Conservation (phyloP, 2,888 invertebrate species). For the Baccha elongata region DNA sequence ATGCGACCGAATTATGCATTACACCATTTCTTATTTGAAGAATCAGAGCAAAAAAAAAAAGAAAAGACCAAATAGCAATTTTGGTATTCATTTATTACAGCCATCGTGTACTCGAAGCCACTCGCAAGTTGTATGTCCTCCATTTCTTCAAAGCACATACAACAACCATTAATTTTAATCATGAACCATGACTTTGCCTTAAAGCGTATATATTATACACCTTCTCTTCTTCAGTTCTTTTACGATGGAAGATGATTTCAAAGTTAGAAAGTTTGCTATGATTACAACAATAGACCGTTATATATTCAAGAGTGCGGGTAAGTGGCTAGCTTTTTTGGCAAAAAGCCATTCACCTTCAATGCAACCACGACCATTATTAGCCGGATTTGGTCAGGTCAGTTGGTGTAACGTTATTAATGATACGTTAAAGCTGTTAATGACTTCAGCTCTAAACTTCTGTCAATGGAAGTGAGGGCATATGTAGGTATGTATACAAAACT, state of each 20-base stretch:
- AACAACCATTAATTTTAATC: constrained; percentile 81
- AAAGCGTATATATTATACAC: constrained; percentile 30
- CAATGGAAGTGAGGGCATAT: background rate
- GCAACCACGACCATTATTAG: constrained; percentile 55
- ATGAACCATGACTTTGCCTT: constrained; percentile 79
- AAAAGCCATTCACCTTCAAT: constrained; percentile 56
- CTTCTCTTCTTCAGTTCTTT: background rate
- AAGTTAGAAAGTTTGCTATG: constrained; percentile 34
- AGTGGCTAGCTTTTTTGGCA: constrained; percentile 13
- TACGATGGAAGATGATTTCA: constrained; percentile 44
- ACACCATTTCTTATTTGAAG: background rate
- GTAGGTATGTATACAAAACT: background rate
- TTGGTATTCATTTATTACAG: constrained; percentile 60
- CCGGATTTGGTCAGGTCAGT: constrained; percentile 50
- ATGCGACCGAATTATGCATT: background rate
- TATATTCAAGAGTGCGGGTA: constrained; percentile 13
- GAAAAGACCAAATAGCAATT: constrained; percentile 47
- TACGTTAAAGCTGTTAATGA: constrained; percentile 66
- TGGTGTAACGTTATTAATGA: constrained; percentile 68
- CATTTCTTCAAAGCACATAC: constrained; percentile 13
- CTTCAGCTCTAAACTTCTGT: constrained; percentile 43
- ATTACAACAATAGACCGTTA: constrained; percentile 48
- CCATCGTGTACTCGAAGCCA: constrained; percentile 11
- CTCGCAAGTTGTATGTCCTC: background rate
- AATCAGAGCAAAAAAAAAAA: background rate